Base-by-base conservation (phyloP, 2,797 vertebrate species). In the Periophthalmus magnuspinnatus region DNA sequence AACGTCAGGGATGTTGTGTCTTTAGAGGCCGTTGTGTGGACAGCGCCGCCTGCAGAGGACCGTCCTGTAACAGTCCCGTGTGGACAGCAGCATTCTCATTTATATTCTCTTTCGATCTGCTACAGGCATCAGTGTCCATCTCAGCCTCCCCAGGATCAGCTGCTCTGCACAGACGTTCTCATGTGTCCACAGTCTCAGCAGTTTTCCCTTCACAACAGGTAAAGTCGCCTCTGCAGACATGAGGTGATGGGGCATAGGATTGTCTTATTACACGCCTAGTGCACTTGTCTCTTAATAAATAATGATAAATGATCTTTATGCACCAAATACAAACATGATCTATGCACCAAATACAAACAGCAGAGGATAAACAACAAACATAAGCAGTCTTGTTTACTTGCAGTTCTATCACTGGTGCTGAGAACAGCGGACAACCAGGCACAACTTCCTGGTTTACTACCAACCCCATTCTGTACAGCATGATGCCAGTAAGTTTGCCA, bases 401-500 rank as follows among this genome's bases (percentile, higher is more conserved):
- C 65, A 87, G 74, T 60, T 48, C 71, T n/a, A 14, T 67, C 2
- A 65, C 75, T 60, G 70, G 66, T 74, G 52, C 62, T 45, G 22
- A 61, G 64, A 65, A 71, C 55, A 50, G 52, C 63, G 52, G 45
- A 54, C 50, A 75, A 22, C 33, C 56, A 48, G 47, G 62, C 65
- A 64, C 73, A 8, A 6, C 22, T 28, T 61, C 65, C 11, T 89
- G 86, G 88, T 74, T 81, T 34, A 41, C 70, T 34, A 71, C 76
- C 8, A 84, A 81, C 14, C 70, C 70, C 47, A 52, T 72, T 74
- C 69, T 79, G 50, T 85, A 72, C 69, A 76, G 69, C 50, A 72
- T 80, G 69, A 71, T 84, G 69, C 73, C 74, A 54, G 91, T 91
- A 69, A 87, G 87, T 88, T 71, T 28, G 52, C 10, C n/a, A n/a